A percentile compares a stretch with the other conserved stretches of the same genome.
Conservation (phyloP, 2,888 invertebrate species). For the Linhomoeus sp. region DNA sequence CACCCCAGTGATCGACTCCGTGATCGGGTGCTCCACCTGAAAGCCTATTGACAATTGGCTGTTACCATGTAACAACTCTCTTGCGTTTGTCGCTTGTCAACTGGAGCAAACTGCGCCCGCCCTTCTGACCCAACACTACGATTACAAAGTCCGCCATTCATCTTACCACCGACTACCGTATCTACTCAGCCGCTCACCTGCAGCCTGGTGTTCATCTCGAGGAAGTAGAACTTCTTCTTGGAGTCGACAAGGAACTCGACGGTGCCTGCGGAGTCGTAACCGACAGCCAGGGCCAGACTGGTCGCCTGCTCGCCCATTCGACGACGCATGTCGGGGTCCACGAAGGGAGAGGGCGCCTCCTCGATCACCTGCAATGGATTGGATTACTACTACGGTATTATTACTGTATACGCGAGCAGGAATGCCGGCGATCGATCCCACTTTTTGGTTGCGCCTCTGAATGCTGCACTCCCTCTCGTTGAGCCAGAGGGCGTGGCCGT, state of each 20-base stretch:
- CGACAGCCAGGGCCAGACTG: conserved; percentile 38
- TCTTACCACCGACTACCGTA: no score
- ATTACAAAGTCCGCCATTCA: no score
- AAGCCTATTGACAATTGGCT: no score
- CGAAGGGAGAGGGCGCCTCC: conserved; percentile 44
- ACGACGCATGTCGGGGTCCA: conserved; percentile 37
- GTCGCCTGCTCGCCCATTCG: conserved; percentile 45
- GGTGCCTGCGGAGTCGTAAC: conserved; percentile 44
- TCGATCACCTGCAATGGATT: conserved; percentile 35
- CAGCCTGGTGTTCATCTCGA: conserved; percentile 49
- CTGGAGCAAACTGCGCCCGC: no score
- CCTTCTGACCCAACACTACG: no score
- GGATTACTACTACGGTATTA: no score
- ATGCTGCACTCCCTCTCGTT: conserved; percentile 47
- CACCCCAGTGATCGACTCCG: conserved; percentile 45
- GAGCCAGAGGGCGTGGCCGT: conserved; percentile 43
- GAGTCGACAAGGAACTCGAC: conserved; percentile 46
- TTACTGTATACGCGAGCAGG: not conserved
- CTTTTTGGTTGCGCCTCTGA: conserved; percentile 45
- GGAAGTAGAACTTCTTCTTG: conserved; percentile 44
- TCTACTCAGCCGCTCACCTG: conserved; percentile 33
- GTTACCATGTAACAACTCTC: no score
- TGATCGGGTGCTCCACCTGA: conserved; percentile 45
- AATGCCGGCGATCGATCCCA: not conserved
- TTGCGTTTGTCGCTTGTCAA: no score